Evolutionary conservation across 2,113 vertebrate species (phyloP).

Genomic region (Rafetus swinhoei): DNA sequence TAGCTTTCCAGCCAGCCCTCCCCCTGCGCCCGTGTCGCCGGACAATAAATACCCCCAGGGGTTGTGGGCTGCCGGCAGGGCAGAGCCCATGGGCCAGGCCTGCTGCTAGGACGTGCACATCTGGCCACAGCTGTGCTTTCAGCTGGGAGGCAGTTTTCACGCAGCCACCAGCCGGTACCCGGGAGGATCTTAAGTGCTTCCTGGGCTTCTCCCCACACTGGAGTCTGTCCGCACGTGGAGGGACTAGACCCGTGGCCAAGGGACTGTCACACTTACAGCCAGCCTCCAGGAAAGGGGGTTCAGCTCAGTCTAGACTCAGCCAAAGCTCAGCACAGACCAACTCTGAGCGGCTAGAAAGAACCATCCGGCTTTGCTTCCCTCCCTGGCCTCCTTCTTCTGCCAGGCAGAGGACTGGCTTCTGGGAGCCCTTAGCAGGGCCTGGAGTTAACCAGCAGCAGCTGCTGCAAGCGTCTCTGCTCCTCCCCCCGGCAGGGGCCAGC

Average conservation of each 20-base stretch:
- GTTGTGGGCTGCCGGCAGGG: not conserved
- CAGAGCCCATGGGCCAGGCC: rapidly evolving
- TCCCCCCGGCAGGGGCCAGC: not conserved
- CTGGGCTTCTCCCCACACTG: not conserved
- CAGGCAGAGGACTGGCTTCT: not conserved
- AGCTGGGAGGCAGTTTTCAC: rapidly evolving
- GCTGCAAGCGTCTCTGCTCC: not conserved
- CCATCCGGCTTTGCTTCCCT: not conserved
- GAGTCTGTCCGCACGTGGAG: not conserved
- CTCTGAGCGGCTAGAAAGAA: not conserved
- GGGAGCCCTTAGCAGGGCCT: rapidly evolving
- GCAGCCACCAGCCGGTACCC: no score
- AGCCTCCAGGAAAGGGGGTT: not conserved
- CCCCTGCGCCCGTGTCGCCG: no score
- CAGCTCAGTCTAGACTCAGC: not conserved
- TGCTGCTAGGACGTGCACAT: rapidly evolving
- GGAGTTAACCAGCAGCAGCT: not conserved
- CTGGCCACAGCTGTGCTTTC: rapidly evolving
- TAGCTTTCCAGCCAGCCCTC: no score
- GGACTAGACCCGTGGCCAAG: not conserved
- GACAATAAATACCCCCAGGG: no score
- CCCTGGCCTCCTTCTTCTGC: not conserved
- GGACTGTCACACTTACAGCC: not conserved
- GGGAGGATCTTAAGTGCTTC: no score
- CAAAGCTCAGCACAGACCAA: no score